Conservation (phyloP, 2,888 invertebrate species). For the Antheraea assamensis region DNA sequence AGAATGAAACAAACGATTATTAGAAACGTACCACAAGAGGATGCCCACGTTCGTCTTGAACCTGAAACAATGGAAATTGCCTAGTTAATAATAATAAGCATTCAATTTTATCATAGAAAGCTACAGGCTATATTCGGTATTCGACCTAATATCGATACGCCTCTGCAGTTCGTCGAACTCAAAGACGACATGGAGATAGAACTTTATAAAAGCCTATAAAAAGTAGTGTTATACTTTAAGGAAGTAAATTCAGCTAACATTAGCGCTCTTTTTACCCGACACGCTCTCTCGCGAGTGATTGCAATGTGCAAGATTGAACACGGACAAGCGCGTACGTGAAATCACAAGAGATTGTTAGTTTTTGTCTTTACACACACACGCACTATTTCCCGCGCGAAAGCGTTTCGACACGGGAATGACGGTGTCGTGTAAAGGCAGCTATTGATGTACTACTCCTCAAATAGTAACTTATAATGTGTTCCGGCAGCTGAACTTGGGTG, state of each 20-base stretch:
- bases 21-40: slow-evolving; percentile 19
- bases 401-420: too few relatives aligned
- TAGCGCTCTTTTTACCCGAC: too few relatives aligned
- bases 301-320: too few relatives aligned
- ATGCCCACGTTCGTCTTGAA: slow-evolving; percentile 9
- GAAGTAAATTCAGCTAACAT: not conserved
- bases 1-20: not conserved
- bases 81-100: slow-evolving; percentile 8
- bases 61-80: slow-evolving; percentile 22
- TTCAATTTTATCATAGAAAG: not conserved
- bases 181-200: not conserved
- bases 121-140: not conserved
- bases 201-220: not conserved
- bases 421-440: too few relatives aligned
- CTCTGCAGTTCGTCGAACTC: slow-evolving; percentile 4
- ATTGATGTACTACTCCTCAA: not conserved
- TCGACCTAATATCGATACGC: not conserved
- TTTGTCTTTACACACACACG: too few relatives aligned
- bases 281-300: too few relatives aligned
- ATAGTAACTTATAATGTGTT: too few relatives aligned
- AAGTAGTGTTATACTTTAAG: not conserved
- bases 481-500: too few relatives aligned
- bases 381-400: too few relatives aligned
- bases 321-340: too few relatives aligned
- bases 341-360: too few relatives aligned